These are phyloP conservation scores for Pseudomyrmex gracilis DNA, from an alignment of 1,140 invertebrate species.

Conservation along the genomic window DNA sequence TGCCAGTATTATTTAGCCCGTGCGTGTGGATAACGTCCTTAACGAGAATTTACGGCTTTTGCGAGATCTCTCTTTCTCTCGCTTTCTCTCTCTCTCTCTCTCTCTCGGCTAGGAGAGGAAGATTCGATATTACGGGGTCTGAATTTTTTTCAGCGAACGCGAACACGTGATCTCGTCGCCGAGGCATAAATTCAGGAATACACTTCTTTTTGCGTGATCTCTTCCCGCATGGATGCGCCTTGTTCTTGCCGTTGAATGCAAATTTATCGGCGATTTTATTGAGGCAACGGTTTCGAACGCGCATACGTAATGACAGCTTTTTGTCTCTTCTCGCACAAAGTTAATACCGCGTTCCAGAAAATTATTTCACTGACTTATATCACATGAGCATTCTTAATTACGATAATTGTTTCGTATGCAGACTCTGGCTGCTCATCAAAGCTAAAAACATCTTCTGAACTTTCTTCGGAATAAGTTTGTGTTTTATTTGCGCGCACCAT, in stretches of 20 bases:
- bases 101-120: background rate
- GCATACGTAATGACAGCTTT: background rate
- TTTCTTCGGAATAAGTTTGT: background rate
- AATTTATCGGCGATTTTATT: conserved; percentile 24
- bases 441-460: background rate
- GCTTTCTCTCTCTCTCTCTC: background rate
- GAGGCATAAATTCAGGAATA: conserved; percentile 19
- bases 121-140: background rate
- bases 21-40: conserved; percentile 33
- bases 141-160: conserved; percentile 12
- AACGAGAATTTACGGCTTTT: conserved; percentile 43
- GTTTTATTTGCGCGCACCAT: too few relatives aligned
- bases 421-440: background rate
- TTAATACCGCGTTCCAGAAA: conserved; percentile 26
- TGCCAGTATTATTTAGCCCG: conserved; percentile 37
- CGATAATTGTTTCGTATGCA: background rate
- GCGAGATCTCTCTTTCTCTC: conserved; percentile 15
- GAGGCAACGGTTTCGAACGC: conserved; percentile 10
- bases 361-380: background rate
- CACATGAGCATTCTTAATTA: background rate
- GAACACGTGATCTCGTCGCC: background rate
- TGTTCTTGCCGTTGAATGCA: background rate
- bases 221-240: background rate
- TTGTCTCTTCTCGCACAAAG: background rate
- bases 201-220: conserved; percentile 11